Percentiles rank a stretch among this genome's conserved stretches.
Evolutionary conservation across 2,113 vertebrate genomes (phyloP).

Genomic region (Chaetodon trifascialis): DNA sequence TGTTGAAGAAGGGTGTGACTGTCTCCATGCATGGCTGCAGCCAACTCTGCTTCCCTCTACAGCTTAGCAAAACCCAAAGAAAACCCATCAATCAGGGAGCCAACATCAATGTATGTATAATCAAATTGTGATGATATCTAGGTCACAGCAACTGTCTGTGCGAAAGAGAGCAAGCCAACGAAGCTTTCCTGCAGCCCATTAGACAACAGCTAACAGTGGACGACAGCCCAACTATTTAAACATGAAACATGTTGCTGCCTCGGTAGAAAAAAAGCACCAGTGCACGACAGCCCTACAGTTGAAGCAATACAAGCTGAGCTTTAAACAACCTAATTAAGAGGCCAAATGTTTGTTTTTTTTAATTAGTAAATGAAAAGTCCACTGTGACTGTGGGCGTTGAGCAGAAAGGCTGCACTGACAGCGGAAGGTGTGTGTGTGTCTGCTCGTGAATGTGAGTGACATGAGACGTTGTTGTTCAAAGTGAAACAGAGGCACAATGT

Average conservation of each 20-base stretch:
- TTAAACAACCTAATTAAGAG: slow-evolving; percentile 28
- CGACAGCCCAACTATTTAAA: slow-evolving; percentile 35
- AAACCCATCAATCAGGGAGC: slow-evolving; percentile 40
- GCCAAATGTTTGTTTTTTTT: slow-evolving; percentile 31
- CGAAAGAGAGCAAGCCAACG: slow-evolving; percentile 51
- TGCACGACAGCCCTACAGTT: not conserved
- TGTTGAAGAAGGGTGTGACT: slow-evolving; percentile 68
- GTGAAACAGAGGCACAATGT: slow-evolving; percentile 59
- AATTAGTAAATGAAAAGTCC: slow-evolving; percentile 45
- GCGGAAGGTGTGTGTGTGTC: slow-evolving; percentile 54
- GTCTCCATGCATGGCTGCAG: slow-evolving; percentile 65
- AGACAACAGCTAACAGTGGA: slow-evolving; percentile 46
- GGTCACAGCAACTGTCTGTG: slow-evolving; percentile 66
- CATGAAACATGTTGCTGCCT: slow-evolving; percentile 56
- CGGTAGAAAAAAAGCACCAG: not conserved
- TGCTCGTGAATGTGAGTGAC: slow-evolving; percentile 39
- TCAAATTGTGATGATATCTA: slow-evolving; percentile 71
- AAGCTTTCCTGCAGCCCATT: slow-evolving; percentile 49
- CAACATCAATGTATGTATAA: slow-evolving; percentile 56
- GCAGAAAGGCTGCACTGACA: slow-evolving; percentile 52
- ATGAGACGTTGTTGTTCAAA: slow-evolving; percentile 53
- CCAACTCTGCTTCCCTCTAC: slow-evolving; percentile 46
- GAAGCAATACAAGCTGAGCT: slow-evolving; percentile 34
- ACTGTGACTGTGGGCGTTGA: slow-evolving; percentile 40
- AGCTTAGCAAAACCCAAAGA: slow-evolving; percentile 40